phyloP scores from a whole-genome alignment of 2,888 invertebrate genomes.

The Epistrophe eligans region DNA sequence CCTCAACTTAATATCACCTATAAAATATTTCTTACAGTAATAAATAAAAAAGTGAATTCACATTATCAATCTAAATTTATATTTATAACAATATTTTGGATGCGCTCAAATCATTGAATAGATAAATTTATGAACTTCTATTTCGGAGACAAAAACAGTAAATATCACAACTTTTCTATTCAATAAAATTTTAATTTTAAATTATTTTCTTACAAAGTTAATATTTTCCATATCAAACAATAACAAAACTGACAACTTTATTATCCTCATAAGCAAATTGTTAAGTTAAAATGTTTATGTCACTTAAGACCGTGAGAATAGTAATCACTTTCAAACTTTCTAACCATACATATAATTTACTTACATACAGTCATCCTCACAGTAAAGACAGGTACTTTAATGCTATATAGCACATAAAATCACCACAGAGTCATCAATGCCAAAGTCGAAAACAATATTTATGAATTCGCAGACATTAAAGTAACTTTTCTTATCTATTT shows the following conservation, averaged over 20 bases:
- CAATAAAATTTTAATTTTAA: background rate
- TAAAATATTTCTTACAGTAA: no score
- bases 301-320: slow-evolving; percentile 52
- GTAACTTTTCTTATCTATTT: slow-evolving; percentile 50
- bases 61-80: background rate
- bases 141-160: no score
- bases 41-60: background rate
- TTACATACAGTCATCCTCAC: background rate
- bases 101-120: no score
- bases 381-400: background rate
- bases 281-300: slow-evolving; percentile 10
- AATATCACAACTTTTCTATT: no score
- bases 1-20: background rate
- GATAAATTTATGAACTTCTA: no score
- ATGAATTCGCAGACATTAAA: slow-evolving; percentile 48
- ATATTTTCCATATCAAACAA: background rate
- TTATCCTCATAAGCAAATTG: background rate
- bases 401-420: slow-evolving; percentile 18
- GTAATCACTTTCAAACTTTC: slow-evolving; percentile 44
- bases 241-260: slow-evolving; percentile 28
- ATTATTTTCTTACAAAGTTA: background rate
- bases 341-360: background rate
- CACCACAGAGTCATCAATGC: slow-evolving; percentile 53
- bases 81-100: no score
- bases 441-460: slow-evolving; percentile 55